Evolutionary conservation across 2,113 vertebrate species (phyloP).

Genomic region (Pholis gunnellus): DNA sequence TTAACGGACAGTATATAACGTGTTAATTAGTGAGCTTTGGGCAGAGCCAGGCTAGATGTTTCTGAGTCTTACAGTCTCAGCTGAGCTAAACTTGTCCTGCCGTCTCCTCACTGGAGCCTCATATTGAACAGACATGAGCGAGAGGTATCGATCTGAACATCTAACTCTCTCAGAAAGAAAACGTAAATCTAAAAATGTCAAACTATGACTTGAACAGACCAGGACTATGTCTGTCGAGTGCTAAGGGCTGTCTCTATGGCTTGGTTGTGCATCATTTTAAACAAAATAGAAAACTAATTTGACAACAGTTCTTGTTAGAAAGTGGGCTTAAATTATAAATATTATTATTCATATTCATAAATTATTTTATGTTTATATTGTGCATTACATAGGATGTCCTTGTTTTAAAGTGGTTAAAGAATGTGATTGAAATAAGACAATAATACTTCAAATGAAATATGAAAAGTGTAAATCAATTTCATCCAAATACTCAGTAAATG

Average conservation of each 20-base stretch:
- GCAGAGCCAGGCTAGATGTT: neutral
- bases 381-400: neutral
- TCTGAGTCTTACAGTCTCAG: neutral
- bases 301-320: neutral
- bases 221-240: neutral
- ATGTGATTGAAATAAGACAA: neutral
- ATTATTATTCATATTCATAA: too few relatives aligned
- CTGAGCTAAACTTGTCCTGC: neutral
- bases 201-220: too few relatives aligned
- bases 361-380: too few relatives aligned
- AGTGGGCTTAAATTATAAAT: neutral
- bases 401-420: neutral
- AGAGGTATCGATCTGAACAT: neutral
- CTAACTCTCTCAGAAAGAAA: neutral
- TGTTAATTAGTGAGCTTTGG: neutral
- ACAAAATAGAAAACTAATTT: neutral
- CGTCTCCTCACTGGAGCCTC: neutral
- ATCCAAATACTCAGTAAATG: too few relatives aligned
- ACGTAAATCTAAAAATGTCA: neutral
- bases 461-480: too few relatives aligned
- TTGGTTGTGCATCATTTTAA: neutral
- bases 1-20: neutral
- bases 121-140: neutral
- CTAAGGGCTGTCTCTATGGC: neutral
- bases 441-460: neutral